Percentiles rank a stretch among this genome's conserved stretches.
These are phyloP conservation scores for Zophobas morio DNA, from an alignment of 1,140 invertebrate species.

Conservation along the genomic window DNA sequence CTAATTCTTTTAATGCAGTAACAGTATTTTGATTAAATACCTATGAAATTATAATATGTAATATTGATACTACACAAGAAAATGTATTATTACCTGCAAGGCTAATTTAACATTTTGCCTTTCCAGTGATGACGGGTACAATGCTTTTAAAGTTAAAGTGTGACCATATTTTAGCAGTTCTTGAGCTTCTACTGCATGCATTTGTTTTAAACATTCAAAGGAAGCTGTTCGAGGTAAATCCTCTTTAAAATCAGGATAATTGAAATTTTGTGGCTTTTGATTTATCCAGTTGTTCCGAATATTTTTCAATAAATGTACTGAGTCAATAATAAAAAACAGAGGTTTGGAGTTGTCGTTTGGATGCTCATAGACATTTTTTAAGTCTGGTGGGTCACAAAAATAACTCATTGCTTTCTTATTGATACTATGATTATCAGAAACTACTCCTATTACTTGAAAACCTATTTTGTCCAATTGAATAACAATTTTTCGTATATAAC, in stretches of 20 bases:
- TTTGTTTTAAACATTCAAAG: slow-evolving; percentile 23
- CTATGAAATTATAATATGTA: too few relatives aligned
- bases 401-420: slow-evolving; percentile 43
- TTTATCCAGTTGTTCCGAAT: not conserved
- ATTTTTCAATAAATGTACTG: slow-evolving; percentile 38
- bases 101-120: slow-evolving; percentile 47
- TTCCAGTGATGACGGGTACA: slow-evolving; percentile 42
- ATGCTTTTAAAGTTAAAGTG: slow-evolving; percentile 33
- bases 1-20: slow-evolving; percentile 20
- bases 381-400: too few relatives aligned
- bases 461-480: slow-evolving; percentile 38
- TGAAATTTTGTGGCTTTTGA: not conserved
- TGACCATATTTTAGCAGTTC: slow-evolving; percentile 47
- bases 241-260: not conserved
- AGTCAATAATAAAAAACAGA: slow-evolving; percentile 16
- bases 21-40: not conserved
- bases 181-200: slow-evolving; percentile 18
- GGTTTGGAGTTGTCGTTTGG: not conserved
- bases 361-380: too few relatives aligned
- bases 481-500: slow-evolving; percentile 14
- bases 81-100: slow-evolving; percentile 16
- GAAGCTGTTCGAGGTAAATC: slow-evolving; percentile 6
- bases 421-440: slow-evolving; percentile 41
- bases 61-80: not conserved
- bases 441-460: slow-evolving; percentile 39